phyloP scores from a whole-genome alignment of 92 coral and sea anemone species.

The Ricordea florida region DNA sequence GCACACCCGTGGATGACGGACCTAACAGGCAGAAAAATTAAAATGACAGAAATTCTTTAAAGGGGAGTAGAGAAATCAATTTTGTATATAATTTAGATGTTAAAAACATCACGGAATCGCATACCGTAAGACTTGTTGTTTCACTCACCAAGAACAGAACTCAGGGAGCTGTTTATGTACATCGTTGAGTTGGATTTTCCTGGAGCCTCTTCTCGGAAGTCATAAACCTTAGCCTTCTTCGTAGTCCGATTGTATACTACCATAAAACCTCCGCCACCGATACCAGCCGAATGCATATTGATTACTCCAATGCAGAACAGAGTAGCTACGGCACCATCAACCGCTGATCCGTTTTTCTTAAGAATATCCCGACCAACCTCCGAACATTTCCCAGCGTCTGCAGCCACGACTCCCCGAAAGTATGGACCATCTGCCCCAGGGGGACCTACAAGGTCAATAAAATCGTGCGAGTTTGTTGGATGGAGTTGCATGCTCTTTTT shows the following conservation, averaged over 20 bases:
- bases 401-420: slow-evolving; percentile 49
- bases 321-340: too few relatives aligned
- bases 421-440: slow-evolving; percentile 66
- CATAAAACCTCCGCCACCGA: too few relatives aligned
- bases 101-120: too few relatives aligned
- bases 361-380: slow-evolving; percentile 69
- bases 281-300: too few relatives aligned
- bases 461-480: too few relatives aligned
- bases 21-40: slow-evolving; percentile 19
- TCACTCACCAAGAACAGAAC: slow-evolving; percentile 59
- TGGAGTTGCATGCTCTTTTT: too few relatives aligned
- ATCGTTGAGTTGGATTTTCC: slow-evolving; percentile 42
- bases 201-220: slow-evolving; percentile 83
- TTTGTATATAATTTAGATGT: neutral
- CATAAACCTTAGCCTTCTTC: slow-evolving; percentile 47
- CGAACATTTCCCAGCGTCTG: slow-evolving; percentile 56
- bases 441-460: too few relatives aligned
- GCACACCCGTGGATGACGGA: slow-evolving; percentile 64
- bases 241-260: slow-evolving; percentile 60
- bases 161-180: slow-evolving; percentile 59
- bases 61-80: neutral
- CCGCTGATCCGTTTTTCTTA: too few relatives aligned
- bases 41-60: neutral
- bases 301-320: too few relatives aligned
- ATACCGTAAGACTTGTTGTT: too few relatives aligned